These are phyloP conservation scores for Calliphora vicina DNA, from an alignment of 1,140 invertebrate species.

Conservation along the genomic window DNA sequence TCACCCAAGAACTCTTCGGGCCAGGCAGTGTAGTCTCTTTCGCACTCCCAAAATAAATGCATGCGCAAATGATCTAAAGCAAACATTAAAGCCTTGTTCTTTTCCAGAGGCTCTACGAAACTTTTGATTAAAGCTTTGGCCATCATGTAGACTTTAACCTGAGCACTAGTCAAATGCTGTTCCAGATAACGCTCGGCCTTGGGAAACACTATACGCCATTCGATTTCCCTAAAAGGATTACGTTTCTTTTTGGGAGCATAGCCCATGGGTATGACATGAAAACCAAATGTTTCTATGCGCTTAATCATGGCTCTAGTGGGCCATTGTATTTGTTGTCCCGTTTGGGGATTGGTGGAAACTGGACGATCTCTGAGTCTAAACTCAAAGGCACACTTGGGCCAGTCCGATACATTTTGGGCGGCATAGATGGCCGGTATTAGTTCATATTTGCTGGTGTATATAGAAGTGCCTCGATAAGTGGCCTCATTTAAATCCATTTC, in stretches of 20 bases:
- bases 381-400: constrained; percentile 72
- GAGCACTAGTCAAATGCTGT: constrained; percentile 72
- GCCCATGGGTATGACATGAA: constrained; percentile 73
- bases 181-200: constrained; percentile 77
- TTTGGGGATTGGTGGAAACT: constrained; percentile 66
- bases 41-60: constrained; percentile 81
- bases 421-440: constrained; percentile 71
- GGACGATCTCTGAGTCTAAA: constrained; percentile 69
- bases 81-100: constrained; percentile 46
- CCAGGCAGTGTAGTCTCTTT: constrained; percentile 74
- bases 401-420: constrained; percentile 59
- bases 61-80: constrained; percentile 73
- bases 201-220: constrained; percentile 79
- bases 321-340: constrained; percentile 70
- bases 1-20: constrained; percentile 74
- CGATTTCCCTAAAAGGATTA: constrained; percentile 69
- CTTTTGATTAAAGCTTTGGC: constrained; percentile 72
- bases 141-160: constrained; percentile 74
- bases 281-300: constrained; percentile 73
- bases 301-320: constrained; percentile 71
- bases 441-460: constrained; percentile 70
- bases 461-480: constrained; percentile 68
- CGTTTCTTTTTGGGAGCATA: constrained; percentile 68
- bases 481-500: constrained; percentile 63
- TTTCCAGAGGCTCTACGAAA: constrained; percentile 67